Percentiles rank a stretch among this genome's conserved stretches.
Conservation (phyloP, 1,140 invertebrate species). For the Ceratitis capitata region DNA sequence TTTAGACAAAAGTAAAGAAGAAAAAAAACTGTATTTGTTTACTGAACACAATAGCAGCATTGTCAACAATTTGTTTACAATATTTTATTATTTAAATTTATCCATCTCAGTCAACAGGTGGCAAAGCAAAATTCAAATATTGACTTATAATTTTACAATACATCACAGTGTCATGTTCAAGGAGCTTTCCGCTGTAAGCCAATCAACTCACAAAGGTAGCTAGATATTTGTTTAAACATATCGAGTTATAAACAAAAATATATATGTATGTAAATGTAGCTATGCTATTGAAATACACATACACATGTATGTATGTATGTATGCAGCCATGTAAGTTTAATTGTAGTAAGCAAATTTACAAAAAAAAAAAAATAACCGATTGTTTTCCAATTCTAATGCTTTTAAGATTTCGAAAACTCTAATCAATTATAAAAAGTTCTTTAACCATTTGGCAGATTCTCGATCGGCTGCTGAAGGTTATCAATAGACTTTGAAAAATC, state of each 20-base stretch:
- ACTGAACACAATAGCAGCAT: not conserved
- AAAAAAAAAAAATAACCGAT: not conserved
- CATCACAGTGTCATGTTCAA: constrained; percentile 23
- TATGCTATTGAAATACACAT: not conserved
- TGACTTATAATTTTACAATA: not conserved
- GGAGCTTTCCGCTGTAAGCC: not conserved
- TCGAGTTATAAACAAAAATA: not conserved
- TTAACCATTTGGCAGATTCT: not conserved
- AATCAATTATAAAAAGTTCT: not conserved
- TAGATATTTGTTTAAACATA: too few species aligned
- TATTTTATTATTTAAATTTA: not conserved
- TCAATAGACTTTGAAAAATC: not conserved
- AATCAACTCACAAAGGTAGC: not conserved
- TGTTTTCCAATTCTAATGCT: not conserved
- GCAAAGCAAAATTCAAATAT: not conserved
- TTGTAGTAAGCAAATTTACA: not conserved
- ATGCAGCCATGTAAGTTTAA: not conserved
- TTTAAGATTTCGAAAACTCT: not conserved
- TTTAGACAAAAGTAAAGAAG: too few species aligned
- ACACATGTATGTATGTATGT: not conserved
- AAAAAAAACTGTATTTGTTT: not conserved
- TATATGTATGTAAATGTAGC: too few species aligned
- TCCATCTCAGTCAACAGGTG: not conserved
- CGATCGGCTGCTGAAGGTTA: not conserved
- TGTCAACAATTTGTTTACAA: not conserved